A percentile compares a stretch with the other conserved stretches of the same genome.
phyloP scores from a whole-genome alignment of 2,113 vertebrate genomes.

The Triplophysa siluroides region DNA sequence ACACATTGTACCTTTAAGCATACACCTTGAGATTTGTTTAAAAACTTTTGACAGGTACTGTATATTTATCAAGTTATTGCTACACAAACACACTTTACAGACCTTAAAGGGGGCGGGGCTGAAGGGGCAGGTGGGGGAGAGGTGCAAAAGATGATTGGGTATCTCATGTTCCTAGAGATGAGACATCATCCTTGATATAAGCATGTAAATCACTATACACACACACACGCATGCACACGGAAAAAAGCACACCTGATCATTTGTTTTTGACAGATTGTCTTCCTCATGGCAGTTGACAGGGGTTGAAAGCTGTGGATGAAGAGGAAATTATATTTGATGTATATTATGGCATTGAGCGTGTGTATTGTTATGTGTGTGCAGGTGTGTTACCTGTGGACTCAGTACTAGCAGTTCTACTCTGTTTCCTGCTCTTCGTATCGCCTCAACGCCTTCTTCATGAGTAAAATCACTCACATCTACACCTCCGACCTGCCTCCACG shows the following conservation, averaged over 20 bases:
- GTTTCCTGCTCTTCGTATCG: conserved; percentile 91
- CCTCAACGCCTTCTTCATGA: conserved; percentile 95
- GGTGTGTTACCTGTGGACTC: conserved; percentile 81
- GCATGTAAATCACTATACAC: conserved; percentile 18
- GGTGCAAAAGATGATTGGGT: conserved; percentile 78
- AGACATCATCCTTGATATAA: conserved; percentile 62
- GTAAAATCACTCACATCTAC: conserved; percentile 92
- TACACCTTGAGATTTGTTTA: no score
- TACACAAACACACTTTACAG: conserved; percentile 65
- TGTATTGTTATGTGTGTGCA: background rate
- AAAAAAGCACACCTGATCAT: conserved; percentile 63
- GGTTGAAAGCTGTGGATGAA: conserved; percentile 17
- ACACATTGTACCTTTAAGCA: no score
- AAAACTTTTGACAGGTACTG: no score
- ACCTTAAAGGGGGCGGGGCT: conserved; percentile 94
- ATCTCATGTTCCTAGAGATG: conserved; percentile 81
- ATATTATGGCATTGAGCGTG: background rate
- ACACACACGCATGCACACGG: background rate
- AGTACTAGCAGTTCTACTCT: conserved; percentile 90
- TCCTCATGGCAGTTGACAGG: conserved; percentile 18
- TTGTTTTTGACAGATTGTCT: conserved; percentile 47
- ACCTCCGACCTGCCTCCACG: conserved; percentile 83
- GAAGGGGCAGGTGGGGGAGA: conserved; percentile 90
- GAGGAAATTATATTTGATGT: background rate
- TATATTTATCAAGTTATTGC: background rate